Evolutionary conservation across 1,140 invertebrate genomes (phyloP), one percentile per base, ranked within the genome.

Genomic region (Tetranychus cinnabarinus): DNA sequence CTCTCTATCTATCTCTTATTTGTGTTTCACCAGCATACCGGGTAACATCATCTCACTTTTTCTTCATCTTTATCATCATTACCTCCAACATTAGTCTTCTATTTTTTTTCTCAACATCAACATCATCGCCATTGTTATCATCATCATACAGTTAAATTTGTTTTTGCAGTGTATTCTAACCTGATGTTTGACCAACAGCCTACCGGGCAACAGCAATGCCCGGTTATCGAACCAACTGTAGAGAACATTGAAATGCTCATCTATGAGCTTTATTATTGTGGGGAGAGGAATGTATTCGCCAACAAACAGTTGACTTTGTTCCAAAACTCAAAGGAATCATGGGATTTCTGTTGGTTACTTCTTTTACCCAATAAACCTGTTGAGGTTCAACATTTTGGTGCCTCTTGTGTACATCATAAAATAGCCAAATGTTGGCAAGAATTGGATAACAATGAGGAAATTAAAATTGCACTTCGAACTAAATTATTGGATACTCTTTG

Each of bases 341-440:
- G 88, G 88, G 80, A 78, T 65, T 88, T 90, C 74, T 80, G 86
- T 1, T 91, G 88, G 87, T 79, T 86, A 61, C 75, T 92, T 33
- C 76, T 91, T 64, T 78, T 81, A 68, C 77, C 82, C 10, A 74
- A 77, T 58, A 69, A 91, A 86, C 75, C 79, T 52, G 78, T 80
- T 59, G 87, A 91, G 75, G 82, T 88, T 4, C 87, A 91, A 72
- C 92, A 88, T 74, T 95, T 88, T 79, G 89, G 83, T 61, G 88
- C 88, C 7, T 86, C 82, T 57, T 88, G 86, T 56, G 72, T 93
- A 47, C 84, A 92, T 67, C 78, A 80, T 0, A 93, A 93, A 74
- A 79, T 93, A 46, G 80, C 85, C 63, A 83, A 84, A 70, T 81
- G 81, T 68, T 92, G 85, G 85, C 74, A 79, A 68, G 85, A 91